Base-by-base conservation (phyloP, 2,797 vertebrate genomes). In the Thamnophis elegans region DNA sequence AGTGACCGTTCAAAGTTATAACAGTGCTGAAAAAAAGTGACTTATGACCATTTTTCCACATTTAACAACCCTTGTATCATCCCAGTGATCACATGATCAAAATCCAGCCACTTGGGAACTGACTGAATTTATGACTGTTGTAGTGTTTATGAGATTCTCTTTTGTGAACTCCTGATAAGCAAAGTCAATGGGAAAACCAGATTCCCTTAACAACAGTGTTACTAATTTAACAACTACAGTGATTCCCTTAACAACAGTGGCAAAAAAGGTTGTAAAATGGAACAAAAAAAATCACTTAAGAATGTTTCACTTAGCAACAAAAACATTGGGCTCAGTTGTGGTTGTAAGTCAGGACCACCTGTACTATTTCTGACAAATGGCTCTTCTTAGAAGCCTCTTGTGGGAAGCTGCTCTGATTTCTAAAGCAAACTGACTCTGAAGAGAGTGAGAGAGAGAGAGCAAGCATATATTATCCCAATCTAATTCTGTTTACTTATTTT, bases 401-500 rank as follows among this genome's bases (percentile, higher is more conserved):
- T 89, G 53, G 51, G 51, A 89, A 73, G 20, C 10, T 25, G 47
- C 22, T 55, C 18, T 36, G 12, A 22, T 20, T 89, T 89, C 58
- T 36, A 36, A 78, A 89, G n/a, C 18, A 68, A 73, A 54, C 12
- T 32, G 62, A 62, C 53, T 14, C 42, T 65, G n/a, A 89, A 51
- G 26, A 51, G 5, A 51, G 2, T 47, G 47, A 47, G 4, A 18
- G 88, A 53, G 42, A 59, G 26, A 36, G n/a, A 55, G 51, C 51
- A 65, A 73, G 20, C 51, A 89, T 53, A 65, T 89, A 53, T 51
- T 65, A 65, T 53, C 51, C 89, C 68, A 42, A 25, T 89, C 18
- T 73, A 90, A 90, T 73, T 90, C 22, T 42, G 56, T 90, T 90
- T 54, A 55, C 89, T 55, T 73, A 73, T 14, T 73, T 90, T 73